Base-by-base conservation (phyloP, 2,888 invertebrate genomes). In the Cecidostiba fungosa region DNA sequence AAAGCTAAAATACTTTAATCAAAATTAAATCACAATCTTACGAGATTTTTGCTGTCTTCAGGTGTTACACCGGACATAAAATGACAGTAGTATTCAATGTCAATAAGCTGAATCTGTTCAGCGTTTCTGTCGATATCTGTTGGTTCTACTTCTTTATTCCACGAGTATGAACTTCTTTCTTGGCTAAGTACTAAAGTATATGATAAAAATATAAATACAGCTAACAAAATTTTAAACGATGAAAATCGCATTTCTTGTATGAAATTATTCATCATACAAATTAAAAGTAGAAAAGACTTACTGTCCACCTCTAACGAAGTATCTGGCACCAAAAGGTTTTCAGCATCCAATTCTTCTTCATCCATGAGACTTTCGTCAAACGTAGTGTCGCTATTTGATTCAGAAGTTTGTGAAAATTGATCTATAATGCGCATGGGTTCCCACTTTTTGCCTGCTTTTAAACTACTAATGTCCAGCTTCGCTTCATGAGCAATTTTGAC, bases 11-110 rank as follows among this genome's bases (percentile, higher is more conserved):
- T 1, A 54, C 12, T 50, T 39, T 23, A 3, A 59, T 70, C 6
- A 19, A 54, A 82, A 26, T 62, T 23, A 77, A 14, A 32, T n/a
- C 14, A 59, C 72, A 74, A 73, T 54, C 54, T 86, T 87, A 89
- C 89, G 76, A 89, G 76, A 59, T 80, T 85, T 19, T 86, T 66
- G 6, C 12, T 62, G 70, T 87, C 86, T 8, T 39, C 74, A 5
- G 10, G 91, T 19, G 36, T 90, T 89, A 50, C 92, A 86, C 0
- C 91, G 88, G 77, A 89, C 79, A 96, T 94, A 89, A 97, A 97
- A 80, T 95, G 94, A 85, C 95, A 95, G 91, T 96, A 97, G 90
- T 96, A 96, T 86, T 96, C 95, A 3, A 97, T 93, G 90, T 97
- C 97, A 90, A 96, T 95, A 0, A 95, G 91, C 6, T 95, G 96